These are phyloP conservation scores for Seladonia tumulorum DNA, from an alignment of 2,888 invertebrate species.

Conservation along the genomic window DNA sequence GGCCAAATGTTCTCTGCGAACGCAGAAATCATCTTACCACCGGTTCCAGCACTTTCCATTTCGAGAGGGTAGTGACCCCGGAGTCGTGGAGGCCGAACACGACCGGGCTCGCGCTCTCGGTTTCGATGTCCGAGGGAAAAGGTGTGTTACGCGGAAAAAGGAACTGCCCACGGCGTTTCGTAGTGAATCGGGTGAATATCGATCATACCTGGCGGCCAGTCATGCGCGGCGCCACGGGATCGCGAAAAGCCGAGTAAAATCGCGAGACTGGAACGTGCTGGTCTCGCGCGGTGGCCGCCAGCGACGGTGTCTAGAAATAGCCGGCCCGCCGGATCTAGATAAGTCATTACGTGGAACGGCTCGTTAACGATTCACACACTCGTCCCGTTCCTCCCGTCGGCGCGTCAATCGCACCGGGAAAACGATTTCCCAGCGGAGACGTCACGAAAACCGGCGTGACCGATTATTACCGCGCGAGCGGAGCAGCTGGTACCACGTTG, in stretches of 20 bases:
- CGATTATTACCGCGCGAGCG: slow-evolving; percentile 51
- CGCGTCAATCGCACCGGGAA: slow-evolving; percentile 10
- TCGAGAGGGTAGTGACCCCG: slow-evolving; percentile 19
- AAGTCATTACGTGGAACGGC: slow-evolving; percentile 63
- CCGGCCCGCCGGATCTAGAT: slow-evolving; percentile 60
- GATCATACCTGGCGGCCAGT: slow-evolving; percentile 34
- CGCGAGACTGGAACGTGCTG: slow-evolving; percentile 38
- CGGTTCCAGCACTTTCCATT: slow-evolving; percentile 18
- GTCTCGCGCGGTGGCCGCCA: slow-evolving; percentile 36
- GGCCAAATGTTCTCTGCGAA: slow-evolving; percentile 59
- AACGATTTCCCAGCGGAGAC: slow-evolving; percentile 30
- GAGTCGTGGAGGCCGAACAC: not conserved
- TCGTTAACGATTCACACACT: slow-evolving; percentile 40
- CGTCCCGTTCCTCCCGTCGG: not conserved
- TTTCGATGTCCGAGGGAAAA: not conserved
- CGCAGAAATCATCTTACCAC: not conserved
- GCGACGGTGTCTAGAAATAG: slow-evolving; percentile 56
- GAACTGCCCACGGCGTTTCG: not conserved
- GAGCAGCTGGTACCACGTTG: slow-evolving; percentile 54
- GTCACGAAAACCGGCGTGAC: slow-evolving; percentile 44
- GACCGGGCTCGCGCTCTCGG: not conserved
- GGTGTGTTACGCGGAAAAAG: slow-evolving; percentile 11
- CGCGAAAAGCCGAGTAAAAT: slow-evolving; percentile 33
- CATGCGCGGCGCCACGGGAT: slow-evolving; percentile 24
- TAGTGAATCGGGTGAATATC: slow-evolving; percentile 32